Conservation (phyloP, 2,888 invertebrate genomes). For the Microplitis deprimator region DNA sequence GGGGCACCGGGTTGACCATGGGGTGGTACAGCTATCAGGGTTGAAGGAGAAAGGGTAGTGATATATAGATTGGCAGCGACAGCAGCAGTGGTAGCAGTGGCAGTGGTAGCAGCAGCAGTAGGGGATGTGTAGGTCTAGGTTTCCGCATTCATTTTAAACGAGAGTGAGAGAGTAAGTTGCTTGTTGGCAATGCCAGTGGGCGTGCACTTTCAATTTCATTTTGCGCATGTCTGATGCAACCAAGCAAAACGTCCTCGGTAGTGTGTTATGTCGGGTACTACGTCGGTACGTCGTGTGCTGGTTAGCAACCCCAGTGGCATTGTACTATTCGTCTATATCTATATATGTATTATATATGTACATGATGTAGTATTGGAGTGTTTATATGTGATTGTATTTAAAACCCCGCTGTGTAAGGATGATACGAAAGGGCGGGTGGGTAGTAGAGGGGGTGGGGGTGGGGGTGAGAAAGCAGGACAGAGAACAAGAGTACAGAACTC, state of each 20-base stretch:
- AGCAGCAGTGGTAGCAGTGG: slow-evolving; percentile 13
- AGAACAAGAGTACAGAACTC: background rate
- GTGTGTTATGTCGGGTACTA: background rate
- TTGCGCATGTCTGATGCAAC: slow-evolving; percentile 63
- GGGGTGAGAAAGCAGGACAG: slow-evolving; percentile 1
- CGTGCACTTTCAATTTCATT: slow-evolving; percentile 69
- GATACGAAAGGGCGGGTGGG: background rate
- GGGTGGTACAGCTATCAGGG: slow-evolving; percentile 42
- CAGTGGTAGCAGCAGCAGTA: slow-evolving; percentile 17
- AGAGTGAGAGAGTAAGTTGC: background rate
- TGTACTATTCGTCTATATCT: slow-evolving; percentile 12
- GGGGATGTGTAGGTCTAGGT: slow-evolving; percentile 67
- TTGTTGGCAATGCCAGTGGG: slow-evolving; percentile 59
- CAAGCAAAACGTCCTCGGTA: slow-evolving; percentile 36
- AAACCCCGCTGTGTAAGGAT: slow-evolving; percentile 17
- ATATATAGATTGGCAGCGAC: background rate
- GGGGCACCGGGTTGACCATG: slow-evolving; percentile 64
- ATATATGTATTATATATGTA: slow-evolving; percentile 2
- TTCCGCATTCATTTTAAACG: slow-evolving; percentile 44
- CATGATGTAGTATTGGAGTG: background rate
- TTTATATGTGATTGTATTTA: slow-evolving; percentile 22
- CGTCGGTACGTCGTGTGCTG: slow-evolving; percentile 10
- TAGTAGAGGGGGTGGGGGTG: slow-evolving; percentile 9
- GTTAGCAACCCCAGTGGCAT: slow-evolving; percentile 34
- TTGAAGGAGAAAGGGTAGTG: slow-evolving; percentile 24